Evolutionary conservation across 2,888 invertebrate species (phyloP), one percentile per base, ranked within the genome.

Genomic region (Ochropleura leucogaster): DNA sequence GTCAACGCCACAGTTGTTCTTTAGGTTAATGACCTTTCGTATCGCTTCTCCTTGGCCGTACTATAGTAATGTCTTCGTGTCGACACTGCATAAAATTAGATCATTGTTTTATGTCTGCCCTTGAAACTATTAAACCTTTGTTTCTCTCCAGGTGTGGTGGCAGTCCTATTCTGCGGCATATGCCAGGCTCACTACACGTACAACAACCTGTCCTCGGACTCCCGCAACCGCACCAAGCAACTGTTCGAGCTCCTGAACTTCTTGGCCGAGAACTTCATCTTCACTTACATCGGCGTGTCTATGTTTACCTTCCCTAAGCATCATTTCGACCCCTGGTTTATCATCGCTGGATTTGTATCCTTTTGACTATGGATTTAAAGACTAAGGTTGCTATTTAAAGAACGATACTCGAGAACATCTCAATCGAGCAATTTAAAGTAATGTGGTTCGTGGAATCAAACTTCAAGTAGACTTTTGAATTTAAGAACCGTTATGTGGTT

Each of bases 181-280:
- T 99, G 99, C 91, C 99, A 99, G 96, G 99, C 99, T 40, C 99
- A 99, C 95, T 99, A 99, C 94, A 99, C 99, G 0, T 99, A 99
- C 96, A 99, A 99, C 95, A 99, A 99, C 95, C 95, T 99, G 53
- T 99, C 99, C 0, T 97, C 97, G 72, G 98, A 99, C 91, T 99
- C 99, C 0, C 97, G 99, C 85, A 97, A 97, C 84, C 97, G 99
- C 84, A 99, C 99, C 49, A 99, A 99, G 94, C 98, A 99, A 93
- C 97, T 99, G 89, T 99, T 99, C 95, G 99, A 99, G 93, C 96
- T 99, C 89, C 97, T 99, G 83, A 99, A 99, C 96, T 99, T 99
- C 95, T 96, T 99, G 84, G 99, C 99, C 0, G 99, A 99, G 93
- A 99, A 99, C 95, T 99, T 99, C 95, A 99, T 99, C 90, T 99